Evolutionary conservation across 1,140 invertebrate genomes (phyloP), one percentile per base, ranked within the genome.

Genomic region (Mylabris phalerata): DNA sequence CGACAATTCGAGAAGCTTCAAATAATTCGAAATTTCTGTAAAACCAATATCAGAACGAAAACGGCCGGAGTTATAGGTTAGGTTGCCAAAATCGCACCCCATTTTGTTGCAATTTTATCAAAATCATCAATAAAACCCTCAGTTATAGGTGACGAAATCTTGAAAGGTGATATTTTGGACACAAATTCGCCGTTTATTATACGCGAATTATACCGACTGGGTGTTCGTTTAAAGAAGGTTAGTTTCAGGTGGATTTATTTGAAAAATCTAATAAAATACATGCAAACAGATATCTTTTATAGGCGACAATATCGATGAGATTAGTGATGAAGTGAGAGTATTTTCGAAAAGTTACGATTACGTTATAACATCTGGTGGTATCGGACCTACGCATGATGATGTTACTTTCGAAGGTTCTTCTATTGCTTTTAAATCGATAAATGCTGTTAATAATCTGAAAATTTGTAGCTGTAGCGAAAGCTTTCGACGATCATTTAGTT

Each of bases 301-400:
- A 63, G 76, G 80, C 58, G 90, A 93, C 74, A 75, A 84, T 55
- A 60, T 88, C n/a, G 73, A 84, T 44, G 78, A 74, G n/a, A 90
- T 93, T 61, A 80, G 83, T 3, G 63, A 78, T 39, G 87, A 89
- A 76, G 82, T 92, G 4, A 68, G 69, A 47, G 54, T 78, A 42
- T 89, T 89, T 73, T 89, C 87, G 4, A 66, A 75, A 25, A 74
- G 66, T 49, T 83, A 77, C 65, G 75, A 75, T 44, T 77, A 85
- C 76, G 89, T 93, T 38, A 79, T 92, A 43, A 91, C 89, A 2
- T 82, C 86, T 3, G 90, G 90, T 44, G 89, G 89, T 38, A 84
- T 93, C 65, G 90, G 90, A 24, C 88, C 89, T 4, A 92, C 90
- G 42, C 90, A 93, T 72, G 90, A 93, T 75, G 90, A 93, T 75